Evolutionary conservation across 2,113 vertebrate genomes (phyloP).

Genomic region (Corvus cornix): DNA sequence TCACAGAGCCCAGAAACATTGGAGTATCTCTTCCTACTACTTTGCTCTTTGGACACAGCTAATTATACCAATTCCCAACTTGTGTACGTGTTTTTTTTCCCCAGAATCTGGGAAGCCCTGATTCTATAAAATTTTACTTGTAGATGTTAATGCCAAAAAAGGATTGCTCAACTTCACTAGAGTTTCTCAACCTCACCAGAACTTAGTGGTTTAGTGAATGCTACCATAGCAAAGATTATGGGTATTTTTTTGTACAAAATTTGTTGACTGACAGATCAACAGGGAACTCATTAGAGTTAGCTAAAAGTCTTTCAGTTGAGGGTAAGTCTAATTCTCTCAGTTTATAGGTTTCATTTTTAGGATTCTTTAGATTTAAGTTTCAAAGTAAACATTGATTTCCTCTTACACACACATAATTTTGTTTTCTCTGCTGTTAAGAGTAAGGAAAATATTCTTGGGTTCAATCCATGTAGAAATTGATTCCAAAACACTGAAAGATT

Average conservation of each 20-base stretch:
- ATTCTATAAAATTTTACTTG: not conserved
- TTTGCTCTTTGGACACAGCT: not conserved
- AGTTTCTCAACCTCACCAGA: not conserved
- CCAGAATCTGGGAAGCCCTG: not conserved
- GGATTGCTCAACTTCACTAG: not conserved
- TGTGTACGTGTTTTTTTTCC: rapidly evolving
- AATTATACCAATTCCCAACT: not conserved
- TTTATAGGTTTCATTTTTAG: conserved; percentile 21
- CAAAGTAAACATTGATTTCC: conserved; percentile 32
- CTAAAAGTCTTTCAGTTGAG: not conserved
- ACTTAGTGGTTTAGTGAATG: not conserved
- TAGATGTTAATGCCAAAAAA: not conserved
- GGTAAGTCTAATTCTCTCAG: not conserved
- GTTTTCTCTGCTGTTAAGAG: not conserved
- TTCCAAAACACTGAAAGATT: not conserved
- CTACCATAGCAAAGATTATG: not conserved
- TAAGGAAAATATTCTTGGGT: not conserved
- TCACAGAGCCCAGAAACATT: not conserved
- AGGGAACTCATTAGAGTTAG: not conserved
- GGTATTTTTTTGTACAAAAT: not conserved
- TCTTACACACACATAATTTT: not conserved
- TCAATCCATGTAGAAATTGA: not conserved
- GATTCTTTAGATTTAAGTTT: conserved; percentile 30
- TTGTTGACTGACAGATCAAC: not conserved
- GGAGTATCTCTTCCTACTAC: not conserved